Base-by-base conservation (phyloP, 1,140 invertebrate genomes). In the Drosophila baimaii region DNA sequence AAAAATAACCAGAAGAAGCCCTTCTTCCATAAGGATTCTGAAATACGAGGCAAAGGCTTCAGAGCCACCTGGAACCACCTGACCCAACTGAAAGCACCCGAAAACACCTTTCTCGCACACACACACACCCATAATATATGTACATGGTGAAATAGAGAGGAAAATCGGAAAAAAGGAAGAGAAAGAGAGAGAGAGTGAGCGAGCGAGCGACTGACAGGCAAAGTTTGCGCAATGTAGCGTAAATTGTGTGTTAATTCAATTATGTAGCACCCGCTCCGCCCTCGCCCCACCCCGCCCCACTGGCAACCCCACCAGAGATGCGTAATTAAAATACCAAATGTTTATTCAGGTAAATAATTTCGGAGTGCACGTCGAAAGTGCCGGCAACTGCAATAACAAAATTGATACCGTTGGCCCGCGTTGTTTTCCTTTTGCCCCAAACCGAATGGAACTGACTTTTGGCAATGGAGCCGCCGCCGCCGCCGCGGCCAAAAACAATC, bases 271-370 rank as follows among this genome's bases (percentile, higher is more conserved):
- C 44, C 21, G 41, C 37, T 37, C 37, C 41, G n/a, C n/a, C n/a
- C n/a, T n/a, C n/a, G n/a, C n/a, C 15, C 33, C 51, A 31, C 47
- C 41, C 35, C 31, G 35, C 5, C 52, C 47, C 72, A 23, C 49
- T n/a, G 25, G 23, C 49, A 35, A 19, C 49, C 44, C 23, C 43
- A 57, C 46, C 39, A 71, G 52, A 86, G 81, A 70, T 82, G 72
- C 72, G 80, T 90, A 90, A 90, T 90, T 90, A 90, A 90, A 90
- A 90, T 90, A 90, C 88, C 86, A 78, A 90, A 90, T 90, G 88
- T 90, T 90, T 90, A 90, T 86, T 86, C 88, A 90, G 88, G 88
- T 90, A 90, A 90, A 90, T 88, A 90, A 90, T 86, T 86, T 86
- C 68, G 58, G 79, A 90, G 76, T 82, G 81, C 84, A 81, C 66